These are phyloP conservation scores for Zhengitettix transpicula DNA, from an alignment of 2,888 invertebrate genomes.

Conservation along the genomic window DNA sequence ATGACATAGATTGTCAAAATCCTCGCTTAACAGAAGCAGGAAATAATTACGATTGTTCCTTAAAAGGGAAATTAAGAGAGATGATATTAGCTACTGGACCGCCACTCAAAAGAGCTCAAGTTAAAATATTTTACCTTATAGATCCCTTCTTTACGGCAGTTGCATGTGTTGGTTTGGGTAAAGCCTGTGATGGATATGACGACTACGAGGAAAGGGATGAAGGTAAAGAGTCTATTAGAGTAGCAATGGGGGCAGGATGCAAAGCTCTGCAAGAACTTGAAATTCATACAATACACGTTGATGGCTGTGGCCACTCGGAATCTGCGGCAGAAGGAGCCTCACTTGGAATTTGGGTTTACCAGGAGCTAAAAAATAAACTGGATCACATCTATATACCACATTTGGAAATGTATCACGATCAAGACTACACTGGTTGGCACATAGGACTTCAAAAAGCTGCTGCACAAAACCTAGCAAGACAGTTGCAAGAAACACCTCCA, in stretches of 20 bases:
- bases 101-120: slow-evolving; percentile 35
- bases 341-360: slow-evolving; percentile 51
- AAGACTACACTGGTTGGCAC: slow-evolving; percentile 52
- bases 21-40: background rate
- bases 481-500: slow-evolving; percentile 63
- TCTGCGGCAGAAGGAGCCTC: slow-evolving; percentile 64
- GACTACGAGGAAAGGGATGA: slow-evolving; percentile 53
- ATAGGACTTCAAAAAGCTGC: slow-evolving; percentile 55
- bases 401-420: slow-evolving; percentile 41
- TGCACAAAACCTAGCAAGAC: slow-evolving; percentile 62
- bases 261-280: slow-evolving; percentile 34
- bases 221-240: slow-evolving; percentile 53
- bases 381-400: slow-evolving; percentile 24
- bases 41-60: background rate
- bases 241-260: slow-evolving; percentile 46
- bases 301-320: slow-evolving; percentile 60
- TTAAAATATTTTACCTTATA: slow-evolving; percentile 44
- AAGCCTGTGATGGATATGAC: slow-evolving; percentile 47
- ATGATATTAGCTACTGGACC: slow-evolving; percentile 17
- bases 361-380: slow-evolving; percentile 39
- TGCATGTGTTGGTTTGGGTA: slow-evolving; percentile 56
- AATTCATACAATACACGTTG: slow-evolving; percentile 44
- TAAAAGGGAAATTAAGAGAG: background rate
- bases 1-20: background rate
- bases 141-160: slow-evolving; percentile 45